phyloP scores from a whole-genome alignment of 2,888 invertebrate species.

The Agriopis marginaria region DNA sequence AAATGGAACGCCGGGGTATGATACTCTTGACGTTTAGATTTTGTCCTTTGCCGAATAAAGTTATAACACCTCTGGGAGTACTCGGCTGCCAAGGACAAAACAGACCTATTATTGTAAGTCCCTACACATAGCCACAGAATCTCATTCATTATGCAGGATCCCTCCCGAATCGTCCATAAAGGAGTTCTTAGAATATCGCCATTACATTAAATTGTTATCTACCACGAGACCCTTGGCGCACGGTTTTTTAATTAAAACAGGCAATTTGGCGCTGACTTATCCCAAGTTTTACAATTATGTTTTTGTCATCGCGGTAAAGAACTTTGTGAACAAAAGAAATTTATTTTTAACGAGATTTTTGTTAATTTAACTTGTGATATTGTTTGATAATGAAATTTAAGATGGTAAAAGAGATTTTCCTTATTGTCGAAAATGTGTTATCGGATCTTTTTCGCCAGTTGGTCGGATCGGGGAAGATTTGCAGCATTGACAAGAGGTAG shows the following conservation, averaged over 20 bases:
- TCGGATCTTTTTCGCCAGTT: slow-evolving; percentile 5
- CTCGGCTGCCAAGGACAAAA: slow-evolving; percentile 44
- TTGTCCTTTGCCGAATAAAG: slow-evolving; percentile 48
- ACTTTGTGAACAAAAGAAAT: slow-evolving; percentile 57
- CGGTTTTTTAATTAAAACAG: slow-evolving; percentile 79
- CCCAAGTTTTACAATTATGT: slow-evolving; percentile 72
- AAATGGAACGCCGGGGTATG: slow-evolving; percentile 49
- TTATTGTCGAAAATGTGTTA: slow-evolving; percentile 8
- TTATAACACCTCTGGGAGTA: slow-evolving; percentile 45
- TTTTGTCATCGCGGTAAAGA: slow-evolving; percentile 62
- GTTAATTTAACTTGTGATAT: slow-evolving; percentile 46
- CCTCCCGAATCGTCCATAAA: slow-evolving; percentile 70
- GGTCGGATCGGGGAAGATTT: slow-evolving; percentile 23
- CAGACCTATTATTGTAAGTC: slow-evolving; percentile 43
- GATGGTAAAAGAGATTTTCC: slow-evolving; percentile 18
- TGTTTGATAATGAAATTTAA: slow-evolving; percentile 41
- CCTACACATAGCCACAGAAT: slow-evolving; percentile 47
- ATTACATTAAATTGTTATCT: slow-evolving; percentile 80
- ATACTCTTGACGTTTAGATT: slow-evolving; percentile 48
- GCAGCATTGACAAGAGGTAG: slow-evolving; percentile 45
- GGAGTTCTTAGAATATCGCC: slow-evolving; percentile 74
- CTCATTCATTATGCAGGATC: slow-evolving; percentile 74
- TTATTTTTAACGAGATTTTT: slow-evolving; percentile 53
- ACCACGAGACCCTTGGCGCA: slow-evolving; percentile 69
- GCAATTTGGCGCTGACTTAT: slow-evolving; percentile 74